Conservation (phyloP, 2,888 invertebrate species). For the Muschampia plurimacula region DNA sequence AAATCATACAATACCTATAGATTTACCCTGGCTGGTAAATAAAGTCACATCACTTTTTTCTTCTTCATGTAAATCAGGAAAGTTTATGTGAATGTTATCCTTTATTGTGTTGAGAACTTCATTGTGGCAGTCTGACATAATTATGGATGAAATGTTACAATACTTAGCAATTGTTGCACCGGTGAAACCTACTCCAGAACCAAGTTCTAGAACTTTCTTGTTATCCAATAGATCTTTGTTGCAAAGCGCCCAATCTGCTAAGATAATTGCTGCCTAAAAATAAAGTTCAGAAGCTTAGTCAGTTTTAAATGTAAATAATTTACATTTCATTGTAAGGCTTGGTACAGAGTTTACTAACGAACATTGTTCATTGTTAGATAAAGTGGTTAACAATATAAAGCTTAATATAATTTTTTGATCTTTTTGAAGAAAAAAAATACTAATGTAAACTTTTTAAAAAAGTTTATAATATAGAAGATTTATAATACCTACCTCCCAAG, state of each 20-base stretch:
- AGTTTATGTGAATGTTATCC: slow-evolving; percentile 88
- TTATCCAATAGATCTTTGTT: slow-evolving; percentile 80
- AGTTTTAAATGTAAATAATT: not conserved
- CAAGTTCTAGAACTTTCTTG: slow-evolving; percentile 89
- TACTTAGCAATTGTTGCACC: slow-evolving; percentile 87
- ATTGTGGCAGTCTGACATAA: slow-evolving; percentile 89
- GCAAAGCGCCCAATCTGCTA: slow-evolving; percentile 89
- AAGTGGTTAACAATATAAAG: no score
- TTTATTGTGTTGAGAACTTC: slow-evolving; percentile 87
- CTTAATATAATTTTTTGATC: no score
- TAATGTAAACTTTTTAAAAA: no score
- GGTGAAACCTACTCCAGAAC: slow-evolving; percentile 91
- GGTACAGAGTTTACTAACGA: no score
- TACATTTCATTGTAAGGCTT: not conserved
- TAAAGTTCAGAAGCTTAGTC: not conserved
- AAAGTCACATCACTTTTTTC: slow-evolving; percentile 40
- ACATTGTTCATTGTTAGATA: no score
- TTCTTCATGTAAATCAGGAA: slow-evolving; percentile 54
- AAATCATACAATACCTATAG: slow-evolving; percentile 56
- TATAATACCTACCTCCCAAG: slow-evolving; percentile 88
- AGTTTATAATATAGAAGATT: no score
- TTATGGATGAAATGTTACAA: slow-evolving; percentile 83
- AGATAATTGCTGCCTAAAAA: slow-evolving; percentile 88
- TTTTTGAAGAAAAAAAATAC: no score
- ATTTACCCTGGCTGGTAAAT: slow-evolving; percentile 49